A percentile compares a stretch with the other conserved stretches of the same genome.
These are phyloP conservation scores for Cotesia typhae DNA, from an alignment of 1,140 invertebrate species.

Conservation along the genomic window DNA sequence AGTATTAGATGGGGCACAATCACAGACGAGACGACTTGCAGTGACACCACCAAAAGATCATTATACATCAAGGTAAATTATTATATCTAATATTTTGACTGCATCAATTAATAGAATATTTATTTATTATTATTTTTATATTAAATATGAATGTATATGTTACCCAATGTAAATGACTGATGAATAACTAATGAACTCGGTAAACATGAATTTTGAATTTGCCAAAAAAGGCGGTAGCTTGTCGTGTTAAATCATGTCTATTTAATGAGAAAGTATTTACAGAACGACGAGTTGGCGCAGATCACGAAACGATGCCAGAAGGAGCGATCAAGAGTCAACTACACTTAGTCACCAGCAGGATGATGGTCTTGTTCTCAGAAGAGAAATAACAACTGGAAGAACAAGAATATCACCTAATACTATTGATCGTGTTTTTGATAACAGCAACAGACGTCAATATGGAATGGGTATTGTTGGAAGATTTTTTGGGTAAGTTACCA, in stretches of 20 bases:
- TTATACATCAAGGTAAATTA: conserved; percentile 57
- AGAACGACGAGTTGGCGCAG: conserved; percentile 56
- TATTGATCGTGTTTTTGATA: conserved; percentile 79
- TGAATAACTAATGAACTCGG: no score
- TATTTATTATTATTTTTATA: not conserved
- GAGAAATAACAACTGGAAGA: conserved; percentile 57
- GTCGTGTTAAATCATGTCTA: conserved; percentile 29
- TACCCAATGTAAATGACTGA: not conserved
- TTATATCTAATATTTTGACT: not conserved
- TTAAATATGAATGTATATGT: not conserved
- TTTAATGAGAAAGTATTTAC: conserved; percentile 51
- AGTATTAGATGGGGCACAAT: conserved; percentile 48
- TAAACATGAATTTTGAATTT: conserved; percentile 11
- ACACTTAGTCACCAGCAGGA: conserved; percentile 51
- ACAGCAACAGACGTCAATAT: conserved; percentile 82
- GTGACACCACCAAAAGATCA: conserved; percentile 57
- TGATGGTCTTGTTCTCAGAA: conserved; percentile 55
- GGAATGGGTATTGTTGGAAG: conserved; percentile 86
- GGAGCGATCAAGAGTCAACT: conserved; percentile 38
- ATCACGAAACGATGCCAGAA: conserved; percentile 50
- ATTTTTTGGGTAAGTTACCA: conserved; percentile 73
- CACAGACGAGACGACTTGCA: conserved; percentile 49
- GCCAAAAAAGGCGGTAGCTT: conserved; percentile 19
- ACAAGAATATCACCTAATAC: conserved; percentile 73
- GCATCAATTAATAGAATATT: not conserved